Evolutionary conservation across 2,797 vertebrate species (phyloP), one percentile per base, ranked within the genome.

Genomic region (Tokudaia tokunoshimensis): DNA sequence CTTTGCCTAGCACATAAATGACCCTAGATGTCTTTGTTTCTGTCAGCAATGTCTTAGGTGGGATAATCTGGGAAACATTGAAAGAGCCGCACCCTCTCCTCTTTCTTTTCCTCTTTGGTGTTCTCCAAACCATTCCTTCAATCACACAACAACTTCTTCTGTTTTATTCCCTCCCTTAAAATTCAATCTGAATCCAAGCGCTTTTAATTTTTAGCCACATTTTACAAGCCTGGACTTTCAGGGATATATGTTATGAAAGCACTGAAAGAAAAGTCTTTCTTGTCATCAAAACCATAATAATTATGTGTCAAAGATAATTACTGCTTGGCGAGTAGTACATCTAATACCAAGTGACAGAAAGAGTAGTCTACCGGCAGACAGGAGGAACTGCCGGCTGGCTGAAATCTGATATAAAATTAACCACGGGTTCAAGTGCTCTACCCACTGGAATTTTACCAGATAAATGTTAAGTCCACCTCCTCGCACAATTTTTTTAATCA

Each of bases 221-320:
- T 98, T 98, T 98, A 97, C 97, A 98, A 98, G 98, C 98, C 97
- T 98, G 97, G 94, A 97, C 98, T 98, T 99, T 98, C 98, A 99
- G 98, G 98, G 98, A 98, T 98, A 99, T 99, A 98, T 98, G 98
- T 98, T 99, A 98, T 98, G 98, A 99, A 98, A 98, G 98, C 97
- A 97, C 94, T 97, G 98, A 98, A 98, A 98, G 98, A 98, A 98
- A 99, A 98, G 98, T 98, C 98, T 98, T 98, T 99, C 98, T 99
- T 99, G 98, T 98, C 99, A 99, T 99, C 99, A 99, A 99, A 99
- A 99, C 98, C 98, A 98, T 99, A 99, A 99, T 99, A 99, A 99
- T 99, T 99, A 99, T 98, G 98, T 99, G 98, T 99, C 99, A 99
- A 98, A 98, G 98, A 97, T 99, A 99, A 99, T 99, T 99, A 99